A percentile compares a stretch with the other conserved stretches of the same genome.
Evolutionary conservation across 1,140 invertebrate species (phyloP).

Genomic region (Spodoptera litura): DNA sequence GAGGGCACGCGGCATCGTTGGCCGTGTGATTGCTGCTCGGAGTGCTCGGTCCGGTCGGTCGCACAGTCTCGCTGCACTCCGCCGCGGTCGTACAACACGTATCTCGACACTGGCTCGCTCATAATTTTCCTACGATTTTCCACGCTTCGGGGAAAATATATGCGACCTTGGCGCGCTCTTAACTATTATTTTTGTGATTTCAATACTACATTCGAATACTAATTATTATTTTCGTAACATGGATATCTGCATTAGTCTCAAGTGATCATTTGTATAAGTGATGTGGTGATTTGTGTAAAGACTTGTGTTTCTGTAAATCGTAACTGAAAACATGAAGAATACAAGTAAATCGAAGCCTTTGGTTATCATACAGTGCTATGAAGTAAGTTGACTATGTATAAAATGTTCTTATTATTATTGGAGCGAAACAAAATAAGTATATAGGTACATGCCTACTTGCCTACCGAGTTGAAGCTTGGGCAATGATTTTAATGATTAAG

Average conservation of each 20-base stretch:
- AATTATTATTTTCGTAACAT: constrained; percentile 23
- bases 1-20: constrained; percentile 33
- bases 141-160: constrained; percentile 72
- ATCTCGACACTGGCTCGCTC: constrained; percentile 39
- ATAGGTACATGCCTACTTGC: not conserved
- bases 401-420: constrained; percentile 56
- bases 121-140: constrained; percentile 59
- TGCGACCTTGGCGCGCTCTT: constrained; percentile 76
- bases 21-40: constrained; percentile 36
- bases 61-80: constrained; percentile 54
- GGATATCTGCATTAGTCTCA: not conserved
- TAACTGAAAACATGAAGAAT: constrained; percentile 71
- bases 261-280: constrained; percentile 42
- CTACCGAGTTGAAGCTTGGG: constrained; percentile 10
- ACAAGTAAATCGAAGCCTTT: constrained; percentile 78
- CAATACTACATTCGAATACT: constrained; percentile 45
- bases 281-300: constrained; percentile 48
- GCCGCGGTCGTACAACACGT: constrained; percentile 52
- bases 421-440: constrained; percentile 53
- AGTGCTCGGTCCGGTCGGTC: constrained; percentile 43
- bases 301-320: constrained; percentile 40
- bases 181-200: constrained; percentile 62
- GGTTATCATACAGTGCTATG: constrained; percentile 86
- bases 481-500: not conserved
- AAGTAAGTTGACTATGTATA: constrained; percentile 79